A percentile compares a stretch with the other conserved stretches of the same genome.
phyloP scores from a whole-genome alignment of 2,113 vertebrate genomes.

The Neoarius graeffei region DNA sequence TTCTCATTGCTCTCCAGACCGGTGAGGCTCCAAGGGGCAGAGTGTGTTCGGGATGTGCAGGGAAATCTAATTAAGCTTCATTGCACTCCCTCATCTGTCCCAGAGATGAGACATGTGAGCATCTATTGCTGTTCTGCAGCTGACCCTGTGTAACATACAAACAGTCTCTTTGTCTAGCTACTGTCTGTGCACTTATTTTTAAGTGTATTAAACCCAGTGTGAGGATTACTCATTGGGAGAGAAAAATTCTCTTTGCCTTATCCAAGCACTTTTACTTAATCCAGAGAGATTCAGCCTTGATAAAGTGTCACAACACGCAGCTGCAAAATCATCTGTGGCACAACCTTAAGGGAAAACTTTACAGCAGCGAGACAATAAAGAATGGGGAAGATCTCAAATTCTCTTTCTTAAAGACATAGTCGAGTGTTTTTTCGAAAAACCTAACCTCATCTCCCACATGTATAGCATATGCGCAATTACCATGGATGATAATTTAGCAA shows the following conservation, averaged over 20 bases:
- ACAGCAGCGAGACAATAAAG: slow-evolving; percentile 17
- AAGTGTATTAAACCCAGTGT: neutral
- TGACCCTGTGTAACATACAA: slow-evolving; percentile 36
- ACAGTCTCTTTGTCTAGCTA: slow-evolving; percentile 25
- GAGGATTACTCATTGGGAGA: slow-evolving; percentile 17
- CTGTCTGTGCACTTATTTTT: slow-evolving; percentile 8
- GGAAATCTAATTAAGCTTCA: slow-evolving; percentile 74
- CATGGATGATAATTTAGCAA: neutral
- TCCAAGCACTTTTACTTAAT: slow-evolving; percentile 44
- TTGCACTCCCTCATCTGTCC: slow-evolving; percentile 34
- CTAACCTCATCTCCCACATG: neutral
- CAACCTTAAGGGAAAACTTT: slow-evolving; percentile 23
- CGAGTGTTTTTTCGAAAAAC: neutral
- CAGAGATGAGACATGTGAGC: slow-evolving; percentile 24
- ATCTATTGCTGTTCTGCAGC: slow-evolving; percentile 30
- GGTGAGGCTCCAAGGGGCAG: slow-evolving; percentile 34
- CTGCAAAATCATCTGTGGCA: slow-evolving; percentile 42
- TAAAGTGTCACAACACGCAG: slow-evolving; percentile 37
- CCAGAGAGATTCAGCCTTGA: slow-evolving; percentile 43
- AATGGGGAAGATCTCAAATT: slow-evolving; percentile 10
- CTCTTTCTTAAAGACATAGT: neutral
- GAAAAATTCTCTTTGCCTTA: slow-evolving; percentile 34
- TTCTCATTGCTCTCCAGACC: slow-evolving; percentile 44
- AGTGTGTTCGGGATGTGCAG: slow-evolving; percentile 61
- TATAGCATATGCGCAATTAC: neutral